Conservation (phyloP, 2,888 invertebrate species). For the Drosophila neonasuta region DNA sequence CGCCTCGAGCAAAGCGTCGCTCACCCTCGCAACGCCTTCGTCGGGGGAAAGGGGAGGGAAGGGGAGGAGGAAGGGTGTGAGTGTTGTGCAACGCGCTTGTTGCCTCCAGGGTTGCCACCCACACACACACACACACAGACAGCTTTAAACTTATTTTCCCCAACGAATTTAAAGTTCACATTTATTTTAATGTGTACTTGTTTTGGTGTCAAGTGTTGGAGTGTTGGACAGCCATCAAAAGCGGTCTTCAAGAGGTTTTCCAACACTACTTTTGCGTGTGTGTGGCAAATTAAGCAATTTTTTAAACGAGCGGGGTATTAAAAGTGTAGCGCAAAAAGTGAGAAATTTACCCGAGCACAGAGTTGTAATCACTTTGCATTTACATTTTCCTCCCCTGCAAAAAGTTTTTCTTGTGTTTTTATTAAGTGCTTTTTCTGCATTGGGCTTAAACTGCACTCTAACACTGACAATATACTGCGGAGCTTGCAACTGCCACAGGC, state of each 20-base stretch:
- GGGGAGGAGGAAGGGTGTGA: neutral
- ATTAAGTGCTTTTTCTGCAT: neutral
- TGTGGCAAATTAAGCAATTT: neutral
- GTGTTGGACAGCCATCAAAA: no score
- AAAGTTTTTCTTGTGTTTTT: neutral
- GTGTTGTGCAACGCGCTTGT: slow-evolving; percentile 34
- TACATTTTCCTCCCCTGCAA: neutral
- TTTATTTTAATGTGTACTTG: neutral
- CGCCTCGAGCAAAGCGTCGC: slow-evolving; percentile 59
- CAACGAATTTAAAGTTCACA: slow-evolving; percentile 23
- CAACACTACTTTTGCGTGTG: neutral
- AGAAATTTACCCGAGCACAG: neutral
- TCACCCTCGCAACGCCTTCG: slow-evolving; percentile 34
- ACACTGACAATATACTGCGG: no score
- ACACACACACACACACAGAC: neutral
- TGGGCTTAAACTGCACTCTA: no score
- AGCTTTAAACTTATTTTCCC: slow-evolving; percentile 15
- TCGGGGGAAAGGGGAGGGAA: neutral
- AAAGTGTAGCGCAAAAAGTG: neutral
- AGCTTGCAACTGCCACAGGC: no score
- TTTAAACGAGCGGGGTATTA: neutral
- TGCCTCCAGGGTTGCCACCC: slow-evolving; percentile 35
- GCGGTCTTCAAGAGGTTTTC: neutral
- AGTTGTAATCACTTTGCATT: slow-evolving; percentile 13
- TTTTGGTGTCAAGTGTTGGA: no score